Evolutionary conservation across 37 sponge, comb jelly and placozoan species (phyloP), one percentile per base, ranked within the genome.

Genomic region (Mnemiopsis leidyi): DNA sequence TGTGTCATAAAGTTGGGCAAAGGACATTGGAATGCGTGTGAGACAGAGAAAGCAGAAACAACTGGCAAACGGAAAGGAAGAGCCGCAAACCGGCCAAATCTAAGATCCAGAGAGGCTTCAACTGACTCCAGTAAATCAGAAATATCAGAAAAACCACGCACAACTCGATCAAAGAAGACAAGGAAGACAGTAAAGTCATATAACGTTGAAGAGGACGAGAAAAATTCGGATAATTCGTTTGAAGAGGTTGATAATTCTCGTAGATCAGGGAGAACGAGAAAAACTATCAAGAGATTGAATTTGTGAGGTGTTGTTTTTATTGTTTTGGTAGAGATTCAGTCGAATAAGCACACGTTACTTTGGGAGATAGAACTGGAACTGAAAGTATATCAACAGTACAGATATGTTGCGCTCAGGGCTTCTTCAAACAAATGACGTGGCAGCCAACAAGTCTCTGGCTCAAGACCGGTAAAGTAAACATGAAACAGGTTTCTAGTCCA

Each of bases 101-200:
- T 85, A 3, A 1, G 90, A n/a, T 85, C 90, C 38, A 35, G 90
- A 32, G 90, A 85, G 39, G 90, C 90, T 25, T 85, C 90, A 5
- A 85, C 32, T 39, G 90, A 85, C 39, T 85, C 90, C 39, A 85
- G 35, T 40, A 85, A 85, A 39, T 85, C 90, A 39, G 90, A 37
- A n/a, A 40, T n/a, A 23, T 23, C 61, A 21, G 90, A 40, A 2
- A 85, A 85, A 33, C 61, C 90, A 2, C 33, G 90, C 2, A 9
- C 35, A 32, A 85, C 90, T 40, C 40, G 90, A 13, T 85, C 90
- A 1, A 38, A 40, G 39, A 85, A 85, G n/a, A 40, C 61, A 2
- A 85, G 36, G 29, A 38, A 23, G 28, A 1, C 90, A 3, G 90
- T 85, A 0, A 85, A 85, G 90, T 26, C 61, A 24, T 85, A 85